Conservation (phyloP, 2,113 vertebrate genomes). For the Heterotilapia buettikoferi region DNA sequence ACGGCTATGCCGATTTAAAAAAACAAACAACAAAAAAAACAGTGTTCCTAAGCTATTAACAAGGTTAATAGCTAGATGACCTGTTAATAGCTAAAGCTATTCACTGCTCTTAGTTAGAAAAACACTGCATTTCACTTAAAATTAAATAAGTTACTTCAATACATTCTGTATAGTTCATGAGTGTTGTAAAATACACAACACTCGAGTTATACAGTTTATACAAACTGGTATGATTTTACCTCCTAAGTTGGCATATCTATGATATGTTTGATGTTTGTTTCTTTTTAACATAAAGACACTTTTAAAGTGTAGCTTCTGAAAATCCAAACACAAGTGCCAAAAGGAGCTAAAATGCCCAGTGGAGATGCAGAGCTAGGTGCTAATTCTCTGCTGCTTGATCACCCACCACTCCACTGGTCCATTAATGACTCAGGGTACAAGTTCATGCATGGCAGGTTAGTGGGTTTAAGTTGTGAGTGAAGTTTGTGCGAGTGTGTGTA, state of each 20-base stretch:
- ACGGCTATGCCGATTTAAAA: not conserved
- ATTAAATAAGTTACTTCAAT: not conserved
- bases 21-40: not conserved
- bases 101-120: not conserved
- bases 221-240: not conserved
- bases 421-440: not conserved
- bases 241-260: not conserved
- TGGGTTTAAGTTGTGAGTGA: not conserved
- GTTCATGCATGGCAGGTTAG: not conserved
- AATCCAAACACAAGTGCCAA: not conserved
- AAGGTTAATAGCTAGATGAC: not conserved
- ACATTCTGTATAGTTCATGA: not conserved
- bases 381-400: not conserved
- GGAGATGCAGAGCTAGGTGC: not conserved
- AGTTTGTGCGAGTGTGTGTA: not conserved
- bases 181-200: not conserved
- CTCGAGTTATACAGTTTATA: not conserved
- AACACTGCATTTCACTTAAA: not conserved
- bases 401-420: not conserved
- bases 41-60: not conserved
- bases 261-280: not conserved
- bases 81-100: not conserved
- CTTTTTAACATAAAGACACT: not conserved
- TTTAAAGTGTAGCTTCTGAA: not conserved
- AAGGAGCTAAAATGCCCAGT: not conserved